Percentiles rank a stretch among this genome's conserved stretches.
Evolutionary conservation across 2,888 invertebrate genomes (phyloP).

Genomic region (Epinotia demarniana): DNA sequence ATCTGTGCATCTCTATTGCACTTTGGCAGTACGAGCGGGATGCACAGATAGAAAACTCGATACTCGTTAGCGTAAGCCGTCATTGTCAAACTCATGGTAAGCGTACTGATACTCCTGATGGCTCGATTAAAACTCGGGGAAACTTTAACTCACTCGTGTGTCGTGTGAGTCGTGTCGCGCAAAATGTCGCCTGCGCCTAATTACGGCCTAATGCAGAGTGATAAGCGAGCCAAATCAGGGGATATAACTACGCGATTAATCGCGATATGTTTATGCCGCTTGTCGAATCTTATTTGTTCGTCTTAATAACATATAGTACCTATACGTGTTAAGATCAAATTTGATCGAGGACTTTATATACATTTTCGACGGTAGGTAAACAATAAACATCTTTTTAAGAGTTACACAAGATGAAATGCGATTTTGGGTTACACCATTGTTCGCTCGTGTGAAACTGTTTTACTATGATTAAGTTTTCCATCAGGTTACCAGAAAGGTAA

Average conservation of each 20-base stretch:
- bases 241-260: background rate
- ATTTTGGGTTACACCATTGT: background rate
- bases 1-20: too few relatives aligned
- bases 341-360: background rate
- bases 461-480: background rate
- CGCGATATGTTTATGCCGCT: background rate
- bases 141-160: too few relatives aligned
- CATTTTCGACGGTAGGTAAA: background rate
- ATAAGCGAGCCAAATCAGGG: background rate
- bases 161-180: too few relatives aligned
- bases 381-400: background rate
- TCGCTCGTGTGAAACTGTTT: background rate
- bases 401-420: background rate
- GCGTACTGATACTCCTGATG: too few relatives aligned
- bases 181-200: too few relatives aligned
- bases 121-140: too few relatives aligned
- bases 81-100: too few relatives aligned
- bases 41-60: too few relatives aligned
- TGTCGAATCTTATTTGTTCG: background rate
- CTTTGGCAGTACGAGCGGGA: too few relatives aligned
- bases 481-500: background rate
- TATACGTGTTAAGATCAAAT: background rate
- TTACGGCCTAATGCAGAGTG: background rate
- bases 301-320: background rate
- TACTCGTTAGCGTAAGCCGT: too few relatives aligned